Conservation (phyloP, 2,113 vertebrate genomes). For the Dasyurus viverrinus region DNA sequence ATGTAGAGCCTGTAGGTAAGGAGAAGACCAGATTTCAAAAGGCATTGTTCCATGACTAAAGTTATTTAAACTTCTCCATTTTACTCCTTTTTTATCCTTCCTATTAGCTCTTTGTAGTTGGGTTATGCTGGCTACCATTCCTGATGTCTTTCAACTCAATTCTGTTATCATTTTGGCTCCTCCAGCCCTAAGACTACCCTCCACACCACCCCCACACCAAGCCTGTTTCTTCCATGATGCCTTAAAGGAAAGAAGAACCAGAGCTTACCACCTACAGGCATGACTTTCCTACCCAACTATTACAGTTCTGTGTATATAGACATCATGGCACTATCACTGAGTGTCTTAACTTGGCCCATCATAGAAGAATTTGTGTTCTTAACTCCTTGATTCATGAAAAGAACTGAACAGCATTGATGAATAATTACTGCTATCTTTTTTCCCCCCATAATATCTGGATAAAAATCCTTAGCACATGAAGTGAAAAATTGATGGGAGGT, state of each 20-base stretch:
- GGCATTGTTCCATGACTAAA: neutral
- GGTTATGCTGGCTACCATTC: neutral
- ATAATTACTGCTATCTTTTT: neutral
- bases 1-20: slow-evolving; percentile 87
- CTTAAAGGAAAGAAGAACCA: slow-evolving; percentile 15
- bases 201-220: neutral
- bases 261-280: neutral
- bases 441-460: neutral
- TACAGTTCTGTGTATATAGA: neutral
- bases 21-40: slow-evolving; percentile 20
- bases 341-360: neutral
- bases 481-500: neutral
- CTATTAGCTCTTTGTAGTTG: neutral
- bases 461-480: neutral
- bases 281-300: neutral
- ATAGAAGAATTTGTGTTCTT: neutral
- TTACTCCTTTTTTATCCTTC: neutral
- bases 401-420: neutral
- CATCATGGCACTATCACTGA: neutral
- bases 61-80: neutral
- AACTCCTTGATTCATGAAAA: neutral
- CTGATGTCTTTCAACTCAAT: neutral
- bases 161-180: neutral
- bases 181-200: neutral
- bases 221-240: neutral